Base-by-base conservation (phyloP, 2,113 vertebrate species). In the Dissostichus mawsoni region DNA sequence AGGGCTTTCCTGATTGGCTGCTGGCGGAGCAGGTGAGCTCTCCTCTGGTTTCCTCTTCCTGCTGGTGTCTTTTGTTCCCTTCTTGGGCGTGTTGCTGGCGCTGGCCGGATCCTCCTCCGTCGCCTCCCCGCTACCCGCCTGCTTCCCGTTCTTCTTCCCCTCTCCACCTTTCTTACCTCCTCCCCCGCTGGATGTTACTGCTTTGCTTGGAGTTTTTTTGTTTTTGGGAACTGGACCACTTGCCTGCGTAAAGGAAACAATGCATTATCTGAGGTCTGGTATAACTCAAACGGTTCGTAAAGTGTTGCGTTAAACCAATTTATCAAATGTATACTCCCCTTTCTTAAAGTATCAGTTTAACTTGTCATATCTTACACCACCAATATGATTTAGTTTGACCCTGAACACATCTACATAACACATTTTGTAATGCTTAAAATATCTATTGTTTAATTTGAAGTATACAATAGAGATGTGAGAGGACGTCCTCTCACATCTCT, bases 191-290 rank as follows among this genome's bases (percentile, higher is more conserved):
- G 88, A 80, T 79, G 88, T 74, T 84, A 63, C 55, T 71, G 90
- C 88, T 87, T 92, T 98, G 82, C 94, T 93, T 70, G 94, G 96
- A 90, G 96, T 90, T 90, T 98, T 99, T 94, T 98, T 99, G 78
- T 92, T 94, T 95, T 98, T 99, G 74, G 97, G 94, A 65, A 95
- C 95, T 62, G 97, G 97, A 87, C 97, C 97, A 71, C 98, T 99
- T 90, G 98, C 98, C 98, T 99, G 87, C 33, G 91, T 14, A 87
- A 67, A 93, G 70, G 82, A 71, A 88, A 84, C 16, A 86, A 67
- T 17, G 5, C 13, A 36, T 67, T 55, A 4, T 45, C 47, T 73
- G 8, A 64, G 25, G 11, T 57, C 17, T 45, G 6, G 58, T 50
- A 11, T 5, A 48, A 70, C 66, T 50, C 29, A 66, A 68, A 74